These are phyloP conservation scores for Tortricodes alternella DNA, from an alignment of 2,888 invertebrate genomes.

Conservation along the genomic window DNA sequence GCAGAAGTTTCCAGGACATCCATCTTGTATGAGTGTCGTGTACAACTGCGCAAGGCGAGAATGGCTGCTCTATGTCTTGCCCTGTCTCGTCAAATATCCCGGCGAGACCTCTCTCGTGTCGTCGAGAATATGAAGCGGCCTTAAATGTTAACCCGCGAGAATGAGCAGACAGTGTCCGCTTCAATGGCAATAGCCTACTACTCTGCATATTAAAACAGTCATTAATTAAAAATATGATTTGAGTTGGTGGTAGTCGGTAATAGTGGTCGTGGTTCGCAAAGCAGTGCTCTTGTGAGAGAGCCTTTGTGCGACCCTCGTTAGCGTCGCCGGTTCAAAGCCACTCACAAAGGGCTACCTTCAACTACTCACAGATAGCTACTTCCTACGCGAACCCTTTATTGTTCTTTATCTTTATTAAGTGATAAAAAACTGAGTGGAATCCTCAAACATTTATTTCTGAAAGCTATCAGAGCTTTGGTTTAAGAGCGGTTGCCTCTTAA, in stretches of 20 bases:
- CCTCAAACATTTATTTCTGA: constrained; percentile 15
- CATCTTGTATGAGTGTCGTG: too few species aligned
- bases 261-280: constrained; percentile 28
- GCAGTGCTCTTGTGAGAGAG: constrained; percentile 38
- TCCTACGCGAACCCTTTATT: constrained; percentile 42
- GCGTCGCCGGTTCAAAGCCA: constrained; percentile 52
- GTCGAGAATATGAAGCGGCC: too few species aligned
- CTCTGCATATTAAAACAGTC: constrained; percentile 25
- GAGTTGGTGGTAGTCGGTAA: constrained; percentile 24
- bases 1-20: too few species aligned
- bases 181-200: constrained; percentile 26
- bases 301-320: constrained; percentile 59
- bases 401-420: constrained; percentile 37
- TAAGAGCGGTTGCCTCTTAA: neutral
- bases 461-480: neutral
- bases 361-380: constrained; percentile 31
- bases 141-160: neutral
- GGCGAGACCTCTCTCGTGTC: too few species aligned
- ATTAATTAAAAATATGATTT: constrained; percentile 31
- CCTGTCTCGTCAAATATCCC: too few species aligned
- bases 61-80: too few species aligned
- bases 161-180: constrained; percentile 8
- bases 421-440: constrained; percentile 24
- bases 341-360: constrained; percentile 32
- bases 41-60: too few species aligned